Conservation (phyloP, 2,113 vertebrate genomes). For the Aphelocoma coerulescens region DNA sequence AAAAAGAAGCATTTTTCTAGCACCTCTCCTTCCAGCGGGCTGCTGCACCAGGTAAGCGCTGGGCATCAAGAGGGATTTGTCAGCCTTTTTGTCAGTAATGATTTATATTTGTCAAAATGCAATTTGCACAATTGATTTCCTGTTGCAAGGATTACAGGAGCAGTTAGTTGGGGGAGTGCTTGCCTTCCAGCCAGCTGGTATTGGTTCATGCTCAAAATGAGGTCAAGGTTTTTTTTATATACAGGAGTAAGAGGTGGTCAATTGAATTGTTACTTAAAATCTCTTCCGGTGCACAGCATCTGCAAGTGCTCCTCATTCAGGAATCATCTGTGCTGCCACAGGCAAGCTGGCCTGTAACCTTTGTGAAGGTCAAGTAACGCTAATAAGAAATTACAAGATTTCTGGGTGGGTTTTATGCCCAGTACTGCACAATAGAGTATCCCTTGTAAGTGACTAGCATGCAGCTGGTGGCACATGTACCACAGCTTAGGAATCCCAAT, state of each 20-base stretch:
- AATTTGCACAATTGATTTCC: conserved; percentile 14
- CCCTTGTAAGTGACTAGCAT: not conserved
- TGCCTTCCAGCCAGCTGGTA: not conserved
- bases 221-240: not conserved
- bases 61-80: not conserved
- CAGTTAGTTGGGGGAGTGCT: not conserved
- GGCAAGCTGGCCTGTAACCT: not conserved
- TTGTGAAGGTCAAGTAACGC: not conserved
- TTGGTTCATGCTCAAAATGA: not conserved
- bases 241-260: not conserved
- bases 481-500: not conserved
- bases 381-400: not conserved
- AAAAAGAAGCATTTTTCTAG: not conserved
- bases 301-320: not conserved
- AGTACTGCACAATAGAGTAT: rapidly evolving
- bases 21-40: not conserved
- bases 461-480: not conserved
- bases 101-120: conserved; percentile 19
- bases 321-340: not conserved
- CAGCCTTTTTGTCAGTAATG: not conserved
- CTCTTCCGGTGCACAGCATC: not conserved
- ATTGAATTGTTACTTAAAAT: not conserved
- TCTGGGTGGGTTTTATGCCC: not conserved
- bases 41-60: not conserved
- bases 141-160: not conserved